Evolutionary conservation across 1,140 invertebrate species (phyloP).

Genomic region (Drosophila kepulauana): DNA sequence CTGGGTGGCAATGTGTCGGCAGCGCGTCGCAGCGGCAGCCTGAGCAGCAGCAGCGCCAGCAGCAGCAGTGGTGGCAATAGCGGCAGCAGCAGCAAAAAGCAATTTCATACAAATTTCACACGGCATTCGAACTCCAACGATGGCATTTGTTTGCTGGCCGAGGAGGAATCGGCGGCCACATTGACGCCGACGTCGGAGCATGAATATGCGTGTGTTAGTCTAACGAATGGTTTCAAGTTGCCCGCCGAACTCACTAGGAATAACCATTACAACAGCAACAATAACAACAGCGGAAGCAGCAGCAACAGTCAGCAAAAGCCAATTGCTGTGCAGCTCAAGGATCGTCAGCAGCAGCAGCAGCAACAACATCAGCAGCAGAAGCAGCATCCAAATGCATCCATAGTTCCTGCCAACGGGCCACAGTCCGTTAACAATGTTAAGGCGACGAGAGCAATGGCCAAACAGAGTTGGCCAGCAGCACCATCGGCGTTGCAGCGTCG

Average conservation of each 20-base stretch:
- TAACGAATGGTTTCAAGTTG: slow-evolving; percentile 77
- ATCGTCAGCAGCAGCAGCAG: slow-evolving; percentile 51
- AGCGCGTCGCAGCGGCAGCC: slow-evolving; percentile 65
- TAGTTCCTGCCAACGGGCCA: slow-evolving; percentile 78
- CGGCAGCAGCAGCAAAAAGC: slow-evolving; percentile 70
- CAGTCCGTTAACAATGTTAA: slow-evolving; percentile 64
- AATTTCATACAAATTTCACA: slow-evolving; percentile 78
- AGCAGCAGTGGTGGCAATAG: slow-evolving; percentile 49
- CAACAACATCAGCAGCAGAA: slow-evolving; percentile 26
- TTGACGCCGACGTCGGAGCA: slow-evolving; percentile 77
- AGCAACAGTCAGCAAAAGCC: slow-evolving; percentile 26
- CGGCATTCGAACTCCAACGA: slow-evolving; percentile 82
- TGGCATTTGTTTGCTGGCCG: slow-evolving; percentile 79
- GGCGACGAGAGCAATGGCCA: slow-evolving; percentile 46
- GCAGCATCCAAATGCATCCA: slow-evolving; percentile 63
- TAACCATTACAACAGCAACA: not conserved
- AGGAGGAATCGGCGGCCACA: slow-evolving; percentile 79
- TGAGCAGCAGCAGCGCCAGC: slow-evolving; percentile 76
- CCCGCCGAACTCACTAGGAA: slow-evolving; percentile 62
- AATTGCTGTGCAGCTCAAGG: slow-evolving; percentile 48
- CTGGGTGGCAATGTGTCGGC: slow-evolving; percentile 42
- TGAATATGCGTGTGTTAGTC: slow-evolving; percentile 62
- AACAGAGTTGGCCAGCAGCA: slow-evolving; percentile 69
- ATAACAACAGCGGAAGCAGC: slow-evolving; percentile 20
- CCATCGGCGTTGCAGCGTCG: slow-evolving; percentile 67